Conservation (phyloP, 2,888 invertebrate species). For the Noctua pronuba region DNA sequence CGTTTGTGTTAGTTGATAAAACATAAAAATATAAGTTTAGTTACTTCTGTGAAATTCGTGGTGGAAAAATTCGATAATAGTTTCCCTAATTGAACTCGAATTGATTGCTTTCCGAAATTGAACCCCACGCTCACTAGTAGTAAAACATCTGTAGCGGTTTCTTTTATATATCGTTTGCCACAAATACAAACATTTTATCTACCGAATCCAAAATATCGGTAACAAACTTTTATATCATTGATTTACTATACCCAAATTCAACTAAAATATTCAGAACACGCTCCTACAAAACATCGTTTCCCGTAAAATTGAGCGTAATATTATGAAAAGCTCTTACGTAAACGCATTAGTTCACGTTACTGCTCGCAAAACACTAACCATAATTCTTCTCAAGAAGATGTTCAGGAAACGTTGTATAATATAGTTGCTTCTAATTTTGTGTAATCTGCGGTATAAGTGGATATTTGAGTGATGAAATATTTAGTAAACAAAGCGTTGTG, state of each 20-base stretch:
- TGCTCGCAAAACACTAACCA: conserved; percentile 28
- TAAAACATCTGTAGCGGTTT: background rate
- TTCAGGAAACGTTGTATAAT: conserved; percentile 23
- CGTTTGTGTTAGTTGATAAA: too few relatives aligned
- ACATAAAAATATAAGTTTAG: too few relatives aligned
- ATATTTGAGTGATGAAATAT: conserved; percentile 48
- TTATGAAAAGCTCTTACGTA: conserved; percentile 26
- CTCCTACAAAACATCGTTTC: conserved; percentile 9
- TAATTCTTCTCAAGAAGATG: conserved; percentile 34
- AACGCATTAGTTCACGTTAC: conserved; percentile 31
- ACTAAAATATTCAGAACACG: conserved; percentile 35
- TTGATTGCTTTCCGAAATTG: too few relatives aligned
- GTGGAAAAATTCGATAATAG: too few relatives aligned
- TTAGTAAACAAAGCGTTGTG: conserved; percentile 33
- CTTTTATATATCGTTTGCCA: too few relatives aligned
- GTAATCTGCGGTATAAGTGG: conserved; percentile 13
- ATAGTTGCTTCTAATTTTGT: conserved; percentile 31
- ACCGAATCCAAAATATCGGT: background rate
- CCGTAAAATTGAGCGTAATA: conserved; percentile 18
- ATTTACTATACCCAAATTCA: conserved; percentile 20
- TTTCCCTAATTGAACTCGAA: too few relatives aligned
- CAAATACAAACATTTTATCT: background rate
- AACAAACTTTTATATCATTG: background rate
- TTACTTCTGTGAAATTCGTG: too few relatives aligned
- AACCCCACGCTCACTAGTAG: background rate